Conservation (phyloP, 2,113 vertebrate species). For the Solea senegalensis region DNA sequence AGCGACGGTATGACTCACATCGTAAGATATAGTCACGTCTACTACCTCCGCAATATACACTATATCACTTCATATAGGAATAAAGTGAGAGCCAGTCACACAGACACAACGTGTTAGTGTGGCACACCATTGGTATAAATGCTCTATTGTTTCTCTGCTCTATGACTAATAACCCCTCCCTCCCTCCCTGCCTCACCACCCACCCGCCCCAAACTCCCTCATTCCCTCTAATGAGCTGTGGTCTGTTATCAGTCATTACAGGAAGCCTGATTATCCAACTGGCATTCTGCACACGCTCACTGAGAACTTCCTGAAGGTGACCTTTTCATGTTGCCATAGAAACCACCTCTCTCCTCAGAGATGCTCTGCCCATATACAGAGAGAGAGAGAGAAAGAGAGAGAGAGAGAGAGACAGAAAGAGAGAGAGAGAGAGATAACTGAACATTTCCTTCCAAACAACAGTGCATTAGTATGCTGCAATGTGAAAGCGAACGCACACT, state of each 20-base stretch:
- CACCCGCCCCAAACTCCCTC: constrained; percentile 14
- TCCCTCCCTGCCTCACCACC: constrained; percentile 1
- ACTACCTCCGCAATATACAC: background rate
- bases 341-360: constrained; percentile 77
- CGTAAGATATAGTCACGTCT: background rate
- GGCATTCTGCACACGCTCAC: constrained; percentile 76
- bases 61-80: background rate
- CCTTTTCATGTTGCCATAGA: constrained; percentile 84
- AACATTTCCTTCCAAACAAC: constrained; percentile 59
- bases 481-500: constrained; percentile 9
- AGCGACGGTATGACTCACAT: background rate
- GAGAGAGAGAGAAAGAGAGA: constrained; percentile 46
- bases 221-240: constrained; percentile 76
- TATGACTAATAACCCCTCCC: constrained; percentile 53
- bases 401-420: constrained; percentile 48
- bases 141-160: constrained; percentile 55
- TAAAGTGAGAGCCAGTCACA: constrained; percentile 4
- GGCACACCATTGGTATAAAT: constrained; percentile 43
- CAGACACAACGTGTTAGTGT: constrained; percentile 11
- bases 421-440: constrained; percentile 46
- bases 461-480: constrained; percentile 51
- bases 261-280: constrained; percentile 83
- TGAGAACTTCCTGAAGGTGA: constrained; percentile 86
- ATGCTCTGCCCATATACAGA: constrained; percentile 59
- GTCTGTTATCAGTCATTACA: constrained; percentile 80